Percentiles rank a stretch among this genome's conserved stretches.
Evolutionary conservation across 2,113 vertebrate genomes (phyloP).

Genomic region (Acanthochromis polyacanthus): DNA sequence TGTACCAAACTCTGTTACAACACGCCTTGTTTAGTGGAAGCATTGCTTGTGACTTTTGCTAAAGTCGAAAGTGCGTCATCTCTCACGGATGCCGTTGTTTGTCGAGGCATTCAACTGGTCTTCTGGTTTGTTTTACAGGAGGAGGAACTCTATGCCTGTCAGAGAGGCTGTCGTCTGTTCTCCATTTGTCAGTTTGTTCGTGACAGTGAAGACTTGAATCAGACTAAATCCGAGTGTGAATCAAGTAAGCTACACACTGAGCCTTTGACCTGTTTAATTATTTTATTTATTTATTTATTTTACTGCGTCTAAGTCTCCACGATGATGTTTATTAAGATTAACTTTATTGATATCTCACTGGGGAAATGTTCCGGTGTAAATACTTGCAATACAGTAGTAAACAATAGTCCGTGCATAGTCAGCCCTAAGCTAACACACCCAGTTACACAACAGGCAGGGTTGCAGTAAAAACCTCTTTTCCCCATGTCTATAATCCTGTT

Average conservation of each 20-base stretch:
- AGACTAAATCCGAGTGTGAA: slow-evolving; percentile 94
- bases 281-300: too few species aligned
- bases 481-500: background rate
- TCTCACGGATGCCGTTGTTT: background rate
- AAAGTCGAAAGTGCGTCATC: slow-evolving; percentile 10
- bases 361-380: background rate
- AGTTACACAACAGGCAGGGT: rapidly evolving
- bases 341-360: too few species aligned
- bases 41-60: background rate
- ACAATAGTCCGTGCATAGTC: background rate
- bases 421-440: background rate
- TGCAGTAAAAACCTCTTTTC: background rate
- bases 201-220: slow-evolving; percentile 92
- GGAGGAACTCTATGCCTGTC: slow-evolving; percentile 95
- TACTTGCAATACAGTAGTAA: background rate
- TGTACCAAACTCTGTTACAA: rapidly evolving
- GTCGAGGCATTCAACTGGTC: slow-evolving; percentile 36
- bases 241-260: slow-evolving; percentile 87
- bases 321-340: too few species aligned
- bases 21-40: background rate
- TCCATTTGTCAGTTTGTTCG: slow-evolving; percentile 98
- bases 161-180: slow-evolving; percentile 96
- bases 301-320: too few species aligned
- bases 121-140: slow-evolving; percentile 84
- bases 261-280: background rate